phyloP scores from a whole-genome alignment of 2,113 vertebrate species.

The Pontoporia blainvillei region DNA sequence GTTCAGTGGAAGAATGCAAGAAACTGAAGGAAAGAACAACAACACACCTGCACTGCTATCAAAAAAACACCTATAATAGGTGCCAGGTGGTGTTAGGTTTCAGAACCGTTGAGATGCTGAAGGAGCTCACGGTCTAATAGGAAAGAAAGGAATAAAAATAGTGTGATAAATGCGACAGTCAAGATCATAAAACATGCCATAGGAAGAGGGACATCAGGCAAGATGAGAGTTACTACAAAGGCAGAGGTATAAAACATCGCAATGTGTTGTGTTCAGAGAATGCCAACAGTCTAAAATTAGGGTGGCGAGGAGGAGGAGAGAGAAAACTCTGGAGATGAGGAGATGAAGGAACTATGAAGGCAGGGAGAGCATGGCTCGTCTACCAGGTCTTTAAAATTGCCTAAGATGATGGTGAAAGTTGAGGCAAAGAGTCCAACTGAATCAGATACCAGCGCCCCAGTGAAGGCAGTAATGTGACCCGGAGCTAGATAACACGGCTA shows the following conservation, averaged over 20 bases:
- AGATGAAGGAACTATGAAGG: background rate
- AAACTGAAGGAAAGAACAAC: background rate
- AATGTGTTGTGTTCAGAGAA: background rate
- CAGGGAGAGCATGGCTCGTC: background rate
- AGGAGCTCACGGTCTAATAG: background rate
- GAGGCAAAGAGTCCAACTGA: background rate
- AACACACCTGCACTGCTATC: background rate
- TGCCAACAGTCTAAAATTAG: background rate
- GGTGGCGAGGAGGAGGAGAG: background rate
- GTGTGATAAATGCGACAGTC: background rate
- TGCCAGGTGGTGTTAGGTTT: background rate
- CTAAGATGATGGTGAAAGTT: background rate
- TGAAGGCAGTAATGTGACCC: background rate
- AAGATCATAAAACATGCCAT: background rate
- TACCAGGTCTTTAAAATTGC: too few relatives aligned
- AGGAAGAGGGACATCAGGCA: background rate
- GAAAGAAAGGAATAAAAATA: background rate
- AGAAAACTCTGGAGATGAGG: background rate
- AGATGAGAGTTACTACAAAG: background rate
- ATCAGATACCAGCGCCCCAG: background rate
- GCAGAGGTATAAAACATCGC: background rate
- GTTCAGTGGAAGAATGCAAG: background rate
- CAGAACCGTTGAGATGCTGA: background rate
- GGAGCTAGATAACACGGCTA: fast-evolving
- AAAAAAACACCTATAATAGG: background rate